Evolutionary conservation across 2,113 vertebrate genomes (phyloP), one percentile per base, ranked within the genome.

Genomic region (Chamaea fasciata): DNA sequence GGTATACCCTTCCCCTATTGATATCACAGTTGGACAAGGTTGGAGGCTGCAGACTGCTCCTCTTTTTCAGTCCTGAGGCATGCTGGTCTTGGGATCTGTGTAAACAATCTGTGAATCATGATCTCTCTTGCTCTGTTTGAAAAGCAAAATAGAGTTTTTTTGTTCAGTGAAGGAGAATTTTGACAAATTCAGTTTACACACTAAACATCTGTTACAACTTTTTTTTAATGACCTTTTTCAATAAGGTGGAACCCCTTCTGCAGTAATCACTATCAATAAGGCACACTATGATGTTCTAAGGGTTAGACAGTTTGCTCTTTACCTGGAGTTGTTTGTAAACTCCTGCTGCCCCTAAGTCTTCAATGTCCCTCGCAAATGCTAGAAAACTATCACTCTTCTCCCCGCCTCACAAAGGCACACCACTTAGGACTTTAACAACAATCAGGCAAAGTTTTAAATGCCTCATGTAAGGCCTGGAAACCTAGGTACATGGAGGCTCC

Each of bases 111-210:
- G 33, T 89, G 73, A 95, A 71, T 68, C 28, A 5, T 68, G 65
- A 84, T 30, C 63, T 88, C 75, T 83, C 50, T 75, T 94, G 49
- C 50, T 89, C 56, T 92, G 28, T 67, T 95, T 94, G 76, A 94
- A 97, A 97, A 91, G 59, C n/a, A 90, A 94, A 95, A 95, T 53
- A 84, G 17, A 56, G 26, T 2, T 64, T 90, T 73, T 74, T 65
- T 95, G 18, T 90, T 96, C 69, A 75, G 23, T n/a, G 53, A 93
- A 53, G 35, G 59, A 78, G 49, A 24, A 69, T 49, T 37, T 67
- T 42, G 0, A 47, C 31, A 68, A 71, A 31, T 75, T 89, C 77
- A 46, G 3, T 88, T 90, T 57, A 59, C 24, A 46, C 7, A 15
- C 15, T 46, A 91, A 75, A 82, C 39, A 65, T 31, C 56, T 64